Percentiles rank a stretch among this genome's conserved stretches.
Conservation (phyloP, 2,888 invertebrate species). For the Drosophila falleni region DNA sequence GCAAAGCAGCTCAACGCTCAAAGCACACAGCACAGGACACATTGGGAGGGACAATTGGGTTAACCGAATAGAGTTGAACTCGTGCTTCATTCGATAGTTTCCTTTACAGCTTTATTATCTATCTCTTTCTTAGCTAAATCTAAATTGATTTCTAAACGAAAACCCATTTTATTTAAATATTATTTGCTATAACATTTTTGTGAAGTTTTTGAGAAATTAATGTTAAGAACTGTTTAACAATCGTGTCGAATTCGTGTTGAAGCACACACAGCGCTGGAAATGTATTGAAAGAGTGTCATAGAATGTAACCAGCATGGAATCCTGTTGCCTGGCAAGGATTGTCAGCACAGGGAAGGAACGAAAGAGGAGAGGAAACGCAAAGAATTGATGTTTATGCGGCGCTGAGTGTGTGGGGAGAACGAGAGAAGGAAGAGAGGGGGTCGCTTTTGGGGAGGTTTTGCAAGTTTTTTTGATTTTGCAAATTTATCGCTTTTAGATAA, state of each 20-base stretch:
- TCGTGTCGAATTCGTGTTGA: neutral
- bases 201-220: too few species aligned
- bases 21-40: slow-evolving; percentile 15
- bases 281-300: slow-evolving; percentile 25
- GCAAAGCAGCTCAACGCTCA: slow-evolving; percentile 60
- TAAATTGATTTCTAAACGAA: too few species aligned
- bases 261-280: slow-evolving; percentile 3
- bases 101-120: neutral
- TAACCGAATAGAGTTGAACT: slow-evolving; percentile 19
- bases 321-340: slow-evolving; percentile 46
- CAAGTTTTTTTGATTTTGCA: slow-evolving; percentile 59
- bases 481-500: slow-evolving; percentile 80
- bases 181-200: too few species aligned
- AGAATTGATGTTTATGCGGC: slow-evolving; percentile 62
- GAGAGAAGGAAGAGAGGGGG: neutral
- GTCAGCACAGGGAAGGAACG: slow-evolving; percentile 20
- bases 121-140: too few species aligned
- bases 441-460: slow-evolving; percentile 11
- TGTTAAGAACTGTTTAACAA: neutral
- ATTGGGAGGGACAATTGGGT: slow-evolving; percentile 36
- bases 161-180: too few species aligned
- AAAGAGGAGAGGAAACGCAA: slow-evolving; percentile 36
- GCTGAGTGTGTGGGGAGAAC: slow-evolving; percentile 5
- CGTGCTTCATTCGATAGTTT: neutral
- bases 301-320: slow-evolving; percentile 16